These are phyloP conservation scores for Pantherophis vulpinus DNA, from an alignment of 2,797 vertebrate species.

Conservation along the genomic window DNA sequence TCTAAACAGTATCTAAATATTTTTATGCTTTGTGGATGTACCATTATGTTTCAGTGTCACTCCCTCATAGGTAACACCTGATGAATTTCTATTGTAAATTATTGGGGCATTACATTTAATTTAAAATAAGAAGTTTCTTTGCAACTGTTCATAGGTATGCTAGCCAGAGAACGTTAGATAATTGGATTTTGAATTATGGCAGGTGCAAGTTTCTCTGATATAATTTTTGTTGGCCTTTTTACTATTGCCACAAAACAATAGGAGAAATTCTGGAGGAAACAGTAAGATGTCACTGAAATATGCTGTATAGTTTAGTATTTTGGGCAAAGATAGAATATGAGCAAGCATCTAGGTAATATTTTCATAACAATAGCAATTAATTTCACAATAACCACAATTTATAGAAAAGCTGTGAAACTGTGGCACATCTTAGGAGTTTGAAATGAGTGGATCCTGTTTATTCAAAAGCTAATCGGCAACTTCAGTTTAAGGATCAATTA, in stretches of 20 bases:
- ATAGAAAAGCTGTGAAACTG: background rate
- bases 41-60: background rate
- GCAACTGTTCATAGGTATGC: background rate
- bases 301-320: background rate
- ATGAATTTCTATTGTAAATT: background rate
- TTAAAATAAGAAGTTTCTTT: background rate
- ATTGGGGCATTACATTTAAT: background rate
- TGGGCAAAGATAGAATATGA: background rate
- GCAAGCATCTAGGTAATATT: background rate
- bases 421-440: background rate
- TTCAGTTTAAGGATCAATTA: background rate
- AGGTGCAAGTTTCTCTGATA: background rate
- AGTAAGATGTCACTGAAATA: background rate
- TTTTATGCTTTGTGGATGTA: background rate
- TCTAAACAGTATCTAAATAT: background rate
- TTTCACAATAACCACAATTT: background rate
- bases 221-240: background rate
- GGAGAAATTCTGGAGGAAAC: background rate
- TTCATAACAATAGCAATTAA: background rate
- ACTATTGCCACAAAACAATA: background rate
- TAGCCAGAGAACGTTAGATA: slow-evolving; percentile 10
- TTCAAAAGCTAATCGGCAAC: background rate
- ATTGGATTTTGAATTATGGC: slow-evolving; percentile 30
- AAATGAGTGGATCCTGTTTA: background rate
- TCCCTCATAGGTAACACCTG: background rate